Percentiles rank a stretch among this genome's conserved stretches.
Conservation (phyloP, 2,113 vertebrate species). For the Leucoraja erinaceus region DNA sequence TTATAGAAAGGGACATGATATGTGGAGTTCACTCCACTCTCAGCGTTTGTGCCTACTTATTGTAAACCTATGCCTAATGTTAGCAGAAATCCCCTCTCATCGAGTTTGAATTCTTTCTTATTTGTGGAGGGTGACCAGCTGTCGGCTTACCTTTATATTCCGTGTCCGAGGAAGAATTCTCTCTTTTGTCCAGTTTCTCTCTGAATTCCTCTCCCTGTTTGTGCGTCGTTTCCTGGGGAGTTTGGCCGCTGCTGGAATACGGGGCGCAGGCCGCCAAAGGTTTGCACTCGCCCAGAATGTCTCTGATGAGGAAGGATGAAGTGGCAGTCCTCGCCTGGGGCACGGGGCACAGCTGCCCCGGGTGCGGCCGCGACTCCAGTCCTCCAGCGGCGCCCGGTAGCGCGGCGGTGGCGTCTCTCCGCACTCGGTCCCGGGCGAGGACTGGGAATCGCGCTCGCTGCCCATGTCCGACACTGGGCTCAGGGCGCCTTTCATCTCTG, state of each 20-base stretch:
- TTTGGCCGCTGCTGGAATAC: slow-evolving; percentile 86
- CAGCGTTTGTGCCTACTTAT: background rate
- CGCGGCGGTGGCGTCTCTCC: slow-evolving; percentile 65
- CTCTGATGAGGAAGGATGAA: slow-evolving; percentile 95
- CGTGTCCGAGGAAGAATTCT: slow-evolving; percentile 83
- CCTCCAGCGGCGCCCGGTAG: slow-evolving; percentile 51
- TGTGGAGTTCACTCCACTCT: background rate
- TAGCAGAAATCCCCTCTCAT: too few species aligned
- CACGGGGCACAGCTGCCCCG: slow-evolving; percentile 71
- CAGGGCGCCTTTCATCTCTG: slow-evolving; percentile 62
- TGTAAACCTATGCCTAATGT: too few species aligned
- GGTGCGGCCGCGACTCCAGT: slow-evolving; percentile 76
- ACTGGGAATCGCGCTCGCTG: slow-evolving; percentile 83
- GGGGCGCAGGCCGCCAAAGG: slow-evolving; percentile 92
- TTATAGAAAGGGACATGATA: background rate
- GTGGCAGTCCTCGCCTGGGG: slow-evolving; percentile 88
- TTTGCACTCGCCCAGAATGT: slow-evolving; percentile 95
- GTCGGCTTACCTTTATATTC: slow-evolving; percentile 86
- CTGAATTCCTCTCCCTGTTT: slow-evolving; percentile 82
- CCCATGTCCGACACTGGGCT: slow-evolving; percentile 84
- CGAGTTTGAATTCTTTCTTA: background rate
- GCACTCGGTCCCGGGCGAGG: slow-evolving; percentile 81
- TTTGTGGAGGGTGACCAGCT: background rate
- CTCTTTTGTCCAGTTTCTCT: slow-evolving; percentile 81
- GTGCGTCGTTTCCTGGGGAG: slow-evolving; percentile 69